Base-by-base conservation (phyloP, 2,113 vertebrate genomes). In the Orientallactaga bullata region DNA sequence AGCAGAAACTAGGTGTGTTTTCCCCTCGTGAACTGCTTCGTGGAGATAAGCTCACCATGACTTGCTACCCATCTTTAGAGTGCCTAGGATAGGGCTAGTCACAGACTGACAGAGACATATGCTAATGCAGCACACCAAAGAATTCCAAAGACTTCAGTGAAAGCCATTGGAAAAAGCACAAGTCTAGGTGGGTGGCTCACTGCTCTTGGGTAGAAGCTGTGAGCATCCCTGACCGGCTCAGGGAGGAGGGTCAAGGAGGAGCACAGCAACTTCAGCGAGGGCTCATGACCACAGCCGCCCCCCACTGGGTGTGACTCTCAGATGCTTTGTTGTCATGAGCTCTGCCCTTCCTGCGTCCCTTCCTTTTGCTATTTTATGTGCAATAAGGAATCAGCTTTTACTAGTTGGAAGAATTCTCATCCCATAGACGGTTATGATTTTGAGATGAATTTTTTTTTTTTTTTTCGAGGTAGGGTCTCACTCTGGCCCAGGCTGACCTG, bases 241-340 rank as follows among this genome's bases (percentile, higher is more conserved):
- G n/a, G n/a, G n/a, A n/a, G n/a, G n/a, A n/a, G n/a, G 42, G 42
- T 47, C 42, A 47, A 47, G 42, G 42, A 47, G 42, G 8, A 47
- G 42, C n/a, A n/a, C n/a, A n/a, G n/a, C n/a, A n/a, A n/a, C n/a
- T n/a, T n/a, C n/a, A n/a, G n/a, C n/a, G n/a, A n/a, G n/a, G n/a
- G n/a, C n/a, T n/a, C n/a, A n/a, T n/a, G n/a, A n/a, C n/a, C n/a
- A n/a, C n/a, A n/a, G n/a, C n/a, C n/a, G n/a, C n/a, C n/a, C n/a
- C n/a, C 60, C 95, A 9, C 55, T 61, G 74, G 81, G 80, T 69
- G 93, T 96, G 18, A 58, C n/a, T 92, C 9, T 89, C 7, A 6
- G 26, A 77, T 18, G 60, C 72, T 7, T 11, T 13, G 60, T 73
- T 35, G 77, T 81, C 85, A 83, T 89, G 86, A 69, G 87, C 58